Percentiles rank a stretch among this genome's conserved stretches.
Evolutionary conservation across 2,797 vertebrate species (phyloP).

Genomic region (Pempheris klunzingeri): DNA sequence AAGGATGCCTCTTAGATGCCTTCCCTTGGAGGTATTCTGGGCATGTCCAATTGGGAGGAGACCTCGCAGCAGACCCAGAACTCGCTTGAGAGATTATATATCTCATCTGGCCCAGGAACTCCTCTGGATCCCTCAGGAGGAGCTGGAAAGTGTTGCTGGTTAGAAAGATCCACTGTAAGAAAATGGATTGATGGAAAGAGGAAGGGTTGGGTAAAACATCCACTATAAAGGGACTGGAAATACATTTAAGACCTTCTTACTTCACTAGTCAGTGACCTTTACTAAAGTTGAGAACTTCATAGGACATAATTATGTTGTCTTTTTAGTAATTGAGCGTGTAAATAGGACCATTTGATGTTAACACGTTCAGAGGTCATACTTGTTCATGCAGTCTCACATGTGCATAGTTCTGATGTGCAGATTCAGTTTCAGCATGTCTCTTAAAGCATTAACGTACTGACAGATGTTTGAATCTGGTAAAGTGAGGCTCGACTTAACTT

Average conservation of each 20-base stretch:
- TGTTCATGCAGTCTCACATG: background rate
- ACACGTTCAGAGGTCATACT: background rate
- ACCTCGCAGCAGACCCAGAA: no score
- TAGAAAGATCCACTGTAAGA: no score
- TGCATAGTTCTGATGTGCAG: background rate
- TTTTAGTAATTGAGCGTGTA: background rate
- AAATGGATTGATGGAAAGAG: no score
- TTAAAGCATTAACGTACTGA: slow-evolving; percentile 5
- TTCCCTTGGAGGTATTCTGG: no score
- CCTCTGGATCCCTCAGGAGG: no score
- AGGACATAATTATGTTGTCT: background rate
- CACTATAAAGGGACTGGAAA: background rate
- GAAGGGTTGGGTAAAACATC: no score
- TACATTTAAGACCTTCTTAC: background rate
- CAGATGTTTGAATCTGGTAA: slow-evolving; percentile 38
- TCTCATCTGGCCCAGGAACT: no score
- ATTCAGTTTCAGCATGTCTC: slow-evolving; percentile 20
- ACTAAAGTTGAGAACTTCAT: background rate
- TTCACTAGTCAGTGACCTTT: background rate
- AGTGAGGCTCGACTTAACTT: slow-evolving; percentile 21
- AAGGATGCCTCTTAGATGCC: no score
- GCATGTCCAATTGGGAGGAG: no score
- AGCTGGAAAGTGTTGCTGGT: no score
- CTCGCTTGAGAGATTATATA: no score
- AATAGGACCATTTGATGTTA: background rate